These are phyloP conservation scores for Tetramorium simillimum DNA, from an alignment of 1,140 invertebrate genomes.

Conservation along the genomic window DNA sequence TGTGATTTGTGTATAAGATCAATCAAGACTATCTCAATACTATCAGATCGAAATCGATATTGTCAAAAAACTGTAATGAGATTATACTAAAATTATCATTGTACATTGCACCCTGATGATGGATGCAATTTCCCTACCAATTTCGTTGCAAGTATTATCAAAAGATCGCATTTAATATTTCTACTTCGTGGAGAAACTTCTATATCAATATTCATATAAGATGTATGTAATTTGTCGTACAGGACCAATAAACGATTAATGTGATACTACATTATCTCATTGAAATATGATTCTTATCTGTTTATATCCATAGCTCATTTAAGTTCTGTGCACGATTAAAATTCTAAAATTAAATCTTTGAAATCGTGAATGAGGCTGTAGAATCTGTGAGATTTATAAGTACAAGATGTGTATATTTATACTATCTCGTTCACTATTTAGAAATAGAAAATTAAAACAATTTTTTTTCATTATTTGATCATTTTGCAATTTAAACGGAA, in stretches of 20 bases:
- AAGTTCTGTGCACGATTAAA: background rate
- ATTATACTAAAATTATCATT: slow-evolving; percentile 11
- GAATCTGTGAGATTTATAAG: background rate
- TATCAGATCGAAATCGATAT: background rate
- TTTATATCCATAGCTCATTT: background rate
- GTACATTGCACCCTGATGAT: background rate
- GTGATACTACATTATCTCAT: slow-evolving; percentile 8
- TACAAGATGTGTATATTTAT: background rate
- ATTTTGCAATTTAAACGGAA: background rate
- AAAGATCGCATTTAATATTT: slow-evolving; percentile 26
- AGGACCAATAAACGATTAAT: slow-evolving; percentile 67
- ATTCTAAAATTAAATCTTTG: background rate
- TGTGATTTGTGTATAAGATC: background rate
- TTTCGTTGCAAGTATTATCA: background rate
- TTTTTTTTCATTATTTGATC: background rate
- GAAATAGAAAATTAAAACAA: background rate
- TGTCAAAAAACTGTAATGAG: background rate
- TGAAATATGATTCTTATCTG: background rate
- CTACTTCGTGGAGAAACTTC: background rate
- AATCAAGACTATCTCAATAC: background rate
- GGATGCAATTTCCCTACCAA: background rate
- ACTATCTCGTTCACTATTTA: background rate
- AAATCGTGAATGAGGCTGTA: background rate
- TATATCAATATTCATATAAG: slow-evolving; percentile 25
- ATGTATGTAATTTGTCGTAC: slow-evolving; percentile 37